Evolutionary conservation across 2,113 vertebrate genomes (phyloP), one percentile per base, ranked within the genome.

Genomic region (Scolopax mira): DNA sequence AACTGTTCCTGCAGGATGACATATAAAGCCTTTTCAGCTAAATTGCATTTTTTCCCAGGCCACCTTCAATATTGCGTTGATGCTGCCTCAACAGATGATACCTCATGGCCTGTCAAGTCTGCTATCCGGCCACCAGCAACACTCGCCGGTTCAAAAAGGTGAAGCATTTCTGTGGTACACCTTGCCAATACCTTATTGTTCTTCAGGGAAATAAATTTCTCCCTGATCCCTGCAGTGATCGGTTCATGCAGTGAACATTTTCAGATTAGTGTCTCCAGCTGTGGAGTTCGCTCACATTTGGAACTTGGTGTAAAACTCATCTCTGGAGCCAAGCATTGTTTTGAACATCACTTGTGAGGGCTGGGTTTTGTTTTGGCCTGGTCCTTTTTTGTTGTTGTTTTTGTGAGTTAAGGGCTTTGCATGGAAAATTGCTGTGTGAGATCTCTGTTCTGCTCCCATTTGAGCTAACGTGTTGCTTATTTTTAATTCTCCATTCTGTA

Each of bases 311-410:
- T 51, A 65, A 82, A 84, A 73, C 79, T 65, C 72, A 4, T 79
- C 90, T 60, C 35, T 37, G 79, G 70, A 54, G 85, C 94, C 95
- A 96, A 35, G 88, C 92, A 93, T 95, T 96, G 93, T 97, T 94
- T 82, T 85, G 87, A 81, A 10, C 94, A 23, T 91, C 44, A 7
- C 87, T 94, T 41, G 52, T 89, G 89, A 89, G 84, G 80, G 80
- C 86, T 94, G 92, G 69, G 61, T n/a, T 75, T 51, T 62, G 69
- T 33, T 90, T 88, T 89, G 90, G 92, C 49, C 80, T 66, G 79
- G 18, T 52, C 73, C 79, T 49, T 77, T 88, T n/a, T 71, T 52
- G 73, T 35, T 49, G 66, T 85, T 96, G 90, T 88, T 88, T 91
- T 82, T 88, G 75, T 89, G 92, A 92, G 86, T 19, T 12, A 28